Conservation (phyloP, 2,113 vertebrate genomes). For the Illadopsis cleaveri region DNA sequence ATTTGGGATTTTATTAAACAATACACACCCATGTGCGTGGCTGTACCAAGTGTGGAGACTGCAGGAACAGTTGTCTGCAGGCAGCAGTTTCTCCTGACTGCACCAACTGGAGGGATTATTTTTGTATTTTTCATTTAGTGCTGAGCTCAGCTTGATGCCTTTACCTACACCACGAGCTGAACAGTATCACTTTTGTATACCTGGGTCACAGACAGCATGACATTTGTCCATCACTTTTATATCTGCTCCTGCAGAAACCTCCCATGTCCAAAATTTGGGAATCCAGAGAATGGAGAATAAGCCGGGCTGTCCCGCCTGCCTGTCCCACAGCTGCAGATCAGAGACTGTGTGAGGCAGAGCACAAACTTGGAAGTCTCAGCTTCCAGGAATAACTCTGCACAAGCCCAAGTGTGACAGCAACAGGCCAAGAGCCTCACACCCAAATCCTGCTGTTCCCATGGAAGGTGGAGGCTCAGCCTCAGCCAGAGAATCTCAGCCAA, state of each 20-base stretch:
- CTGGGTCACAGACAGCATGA: accelerated
- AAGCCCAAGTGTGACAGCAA: neutral
- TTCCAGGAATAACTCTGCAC: neutral
- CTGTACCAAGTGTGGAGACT: neutral
- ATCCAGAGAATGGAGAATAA: accelerated
- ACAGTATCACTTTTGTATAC: neutral
- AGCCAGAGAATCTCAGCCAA: neutral
- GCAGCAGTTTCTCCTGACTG: neutral
- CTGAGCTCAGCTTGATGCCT: neutral
- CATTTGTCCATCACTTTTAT: neutral
- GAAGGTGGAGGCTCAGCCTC: neutral
- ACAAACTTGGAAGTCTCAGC: neutral
- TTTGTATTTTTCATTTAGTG: neutral
- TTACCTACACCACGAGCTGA: neutral
- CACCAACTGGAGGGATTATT: neutral
- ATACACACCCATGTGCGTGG: neutral
- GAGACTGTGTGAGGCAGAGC: neutral
- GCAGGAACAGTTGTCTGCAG: neutral
- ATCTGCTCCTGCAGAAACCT: neutral
- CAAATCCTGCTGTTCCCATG: neutral
- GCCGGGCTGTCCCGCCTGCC: accelerated
- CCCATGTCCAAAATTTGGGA: neutral
- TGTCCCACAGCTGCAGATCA: too few species aligned
- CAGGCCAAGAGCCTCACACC: neutral
- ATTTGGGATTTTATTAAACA: neutral